Percentiles rank a stretch among this genome's conserved stretches.
phyloP scores from a whole-genome alignment of 2,113 vertebrate species.

The Dunckerocampus dactyliophorus region DNA sequence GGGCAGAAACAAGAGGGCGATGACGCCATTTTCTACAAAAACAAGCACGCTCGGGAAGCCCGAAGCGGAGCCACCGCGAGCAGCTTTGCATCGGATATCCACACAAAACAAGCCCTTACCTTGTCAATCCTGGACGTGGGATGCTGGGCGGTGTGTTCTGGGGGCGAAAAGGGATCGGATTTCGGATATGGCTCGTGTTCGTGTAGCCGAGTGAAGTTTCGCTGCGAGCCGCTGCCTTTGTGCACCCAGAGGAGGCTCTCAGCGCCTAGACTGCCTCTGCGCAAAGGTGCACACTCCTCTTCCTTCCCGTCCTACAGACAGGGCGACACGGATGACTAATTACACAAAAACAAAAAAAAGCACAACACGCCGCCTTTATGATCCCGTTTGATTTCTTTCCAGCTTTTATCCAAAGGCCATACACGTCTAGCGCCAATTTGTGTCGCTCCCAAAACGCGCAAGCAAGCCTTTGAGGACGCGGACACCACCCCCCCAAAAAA shows the following conservation, averaged over 20 bases:
- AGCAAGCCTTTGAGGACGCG: conserved; percentile 28
- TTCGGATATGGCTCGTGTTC: conserved; percentile 55
- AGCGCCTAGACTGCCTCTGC: conserved; percentile 69
- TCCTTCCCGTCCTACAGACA: conserved; percentile 11
- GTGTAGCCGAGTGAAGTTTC: conserved; percentile 43
- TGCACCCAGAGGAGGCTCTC: conserved; percentile 74
- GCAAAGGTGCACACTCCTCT: conserved; percentile 75
- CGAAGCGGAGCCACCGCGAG: conserved; percentile 52
- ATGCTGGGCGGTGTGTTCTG: conserved; percentile 14
- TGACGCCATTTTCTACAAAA: conserved; percentile 82
- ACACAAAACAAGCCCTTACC: conserved; percentile 60
- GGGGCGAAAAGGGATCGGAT: conserved; percentile 31
- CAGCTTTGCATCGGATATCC: conserved; percentile 29
- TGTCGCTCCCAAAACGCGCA: conserved; percentile 54
- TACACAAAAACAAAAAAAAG: neutral
- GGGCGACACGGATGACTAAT: neutral
- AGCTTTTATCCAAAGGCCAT: conserved; percentile 14
- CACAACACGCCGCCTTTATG: neutral
- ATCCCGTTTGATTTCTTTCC: conserved; percentile 19
- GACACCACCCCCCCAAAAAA: conserved; percentile 45
- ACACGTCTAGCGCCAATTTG: conserved; percentile 12
- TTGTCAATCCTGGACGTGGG: conserved; percentile 21
- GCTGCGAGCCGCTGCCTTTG: conserved; percentile 74
- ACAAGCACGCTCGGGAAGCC: conserved; percentile 71
- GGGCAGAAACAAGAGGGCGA: conserved; percentile 74